Evolutionary conservation across 1,140 invertebrate species (phyloP).

Genomic region (Diachasmimorpha longicaudata): DNA sequence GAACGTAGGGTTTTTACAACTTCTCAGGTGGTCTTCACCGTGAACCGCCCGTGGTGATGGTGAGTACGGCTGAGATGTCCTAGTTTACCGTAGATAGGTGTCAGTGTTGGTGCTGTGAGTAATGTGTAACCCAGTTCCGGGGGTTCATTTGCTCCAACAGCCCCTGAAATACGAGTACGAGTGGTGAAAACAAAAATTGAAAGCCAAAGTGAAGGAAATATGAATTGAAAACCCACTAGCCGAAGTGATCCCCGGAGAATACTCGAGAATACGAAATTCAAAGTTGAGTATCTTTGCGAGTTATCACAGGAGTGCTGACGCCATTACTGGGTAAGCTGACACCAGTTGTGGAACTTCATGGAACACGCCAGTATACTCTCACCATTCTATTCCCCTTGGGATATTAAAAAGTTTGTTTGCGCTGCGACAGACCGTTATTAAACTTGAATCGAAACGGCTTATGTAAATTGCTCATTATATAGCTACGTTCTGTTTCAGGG

Average conservation of each 20-base stretch:
- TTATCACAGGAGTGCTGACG: slow-evolving; percentile 13
- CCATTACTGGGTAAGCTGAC: slow-evolving; percentile 10
- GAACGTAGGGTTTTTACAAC: neutral
- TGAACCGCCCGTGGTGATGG: neutral
- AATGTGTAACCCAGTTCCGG: neutral
- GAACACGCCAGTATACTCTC: neutral
- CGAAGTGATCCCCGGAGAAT: neutral
- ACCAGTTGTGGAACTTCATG: slow-evolving; percentile 7
- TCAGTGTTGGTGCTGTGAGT: neutral
- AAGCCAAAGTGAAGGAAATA: neutral
- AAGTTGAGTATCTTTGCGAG: slow-evolving; percentile 7
- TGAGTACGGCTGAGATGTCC: neutral
- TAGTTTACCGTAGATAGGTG: neutral
- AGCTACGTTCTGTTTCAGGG: slow-evolving; percentile 34
- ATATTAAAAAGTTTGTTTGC: slow-evolving; percentile 42
- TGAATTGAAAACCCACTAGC: neutral
- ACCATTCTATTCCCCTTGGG: slow-evolving; percentile 6
- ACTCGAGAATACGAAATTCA: neutral
- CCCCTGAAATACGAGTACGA: neutral
- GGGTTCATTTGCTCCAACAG: neutral
- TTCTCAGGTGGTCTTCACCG: slow-evolving; percentile 14
- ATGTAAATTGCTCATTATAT: slow-evolving; percentile 52
- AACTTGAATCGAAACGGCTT: slow-evolving; percentile 42
- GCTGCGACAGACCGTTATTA: slow-evolving; percentile 36
- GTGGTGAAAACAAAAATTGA: neutral